phyloP scores from a whole-genome alignment of 2,113 vertebrate species.

The Neofelis nebulosa region DNA sequence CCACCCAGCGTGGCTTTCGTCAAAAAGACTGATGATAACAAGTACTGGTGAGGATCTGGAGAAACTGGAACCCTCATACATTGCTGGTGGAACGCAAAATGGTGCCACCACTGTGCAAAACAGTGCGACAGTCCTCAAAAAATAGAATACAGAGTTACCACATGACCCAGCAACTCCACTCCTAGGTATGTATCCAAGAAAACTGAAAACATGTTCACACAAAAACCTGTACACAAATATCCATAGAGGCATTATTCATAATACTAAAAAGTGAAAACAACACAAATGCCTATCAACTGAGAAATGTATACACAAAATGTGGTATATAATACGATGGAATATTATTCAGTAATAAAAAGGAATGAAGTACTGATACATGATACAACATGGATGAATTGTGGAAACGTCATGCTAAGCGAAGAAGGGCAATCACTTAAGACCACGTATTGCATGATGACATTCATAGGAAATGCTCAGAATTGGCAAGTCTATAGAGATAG shows the following conservation, averaged over 20 bases:
- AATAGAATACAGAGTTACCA: neutral
- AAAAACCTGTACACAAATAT: neutral
- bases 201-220: neutral
- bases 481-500: neutral
- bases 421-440: neutral
- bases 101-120: neutral
- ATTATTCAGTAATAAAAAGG: neutral
- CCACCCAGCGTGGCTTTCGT: neutral
- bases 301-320: neutral
- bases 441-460: neutral
- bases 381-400: neutral
- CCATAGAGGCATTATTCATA: neutral
- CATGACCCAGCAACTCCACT: neutral
- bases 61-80: neutral
- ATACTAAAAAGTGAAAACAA: neutral
- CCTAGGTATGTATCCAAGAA: neutral
- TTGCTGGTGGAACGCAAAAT: neutral
- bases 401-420: neutral
- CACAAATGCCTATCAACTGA: neutral
- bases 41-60: neutral
- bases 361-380: neutral
- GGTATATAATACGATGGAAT: neutral
- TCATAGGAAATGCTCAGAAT: neutral
- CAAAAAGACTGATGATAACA: neutral
- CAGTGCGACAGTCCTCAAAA: neutral